Percentiles rank a stretch among this genome's conserved stretches.
Conservation (phyloP, 2,888 invertebrate genomes). For the Tinea pellionella region DNA sequence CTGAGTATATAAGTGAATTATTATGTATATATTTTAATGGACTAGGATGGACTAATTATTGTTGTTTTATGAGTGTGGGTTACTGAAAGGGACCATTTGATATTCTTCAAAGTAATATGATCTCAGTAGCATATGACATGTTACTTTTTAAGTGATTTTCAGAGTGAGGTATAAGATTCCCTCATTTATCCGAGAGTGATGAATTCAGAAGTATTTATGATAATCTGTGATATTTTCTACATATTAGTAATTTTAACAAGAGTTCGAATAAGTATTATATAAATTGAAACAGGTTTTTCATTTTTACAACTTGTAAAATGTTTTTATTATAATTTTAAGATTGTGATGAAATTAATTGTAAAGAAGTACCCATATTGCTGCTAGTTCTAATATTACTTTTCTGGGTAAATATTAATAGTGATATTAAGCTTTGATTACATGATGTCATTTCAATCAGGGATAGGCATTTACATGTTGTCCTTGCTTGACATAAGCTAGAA, state of each 20-base stretch:
- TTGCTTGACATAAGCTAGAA: no score
- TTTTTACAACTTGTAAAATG: neutral
- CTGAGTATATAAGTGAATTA: neutral
- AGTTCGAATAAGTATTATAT: neutral
- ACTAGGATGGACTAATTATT: conserved; percentile 18
- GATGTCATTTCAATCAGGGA: no score
- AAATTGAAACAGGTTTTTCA: neutral
- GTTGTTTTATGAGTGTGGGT: conserved; percentile 15
- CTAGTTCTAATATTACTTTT: no score
- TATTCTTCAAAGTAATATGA: neutral
- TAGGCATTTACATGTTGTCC: no score
- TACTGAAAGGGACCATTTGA: conserved; percentile 19
- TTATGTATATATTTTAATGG: conserved; percentile 16
- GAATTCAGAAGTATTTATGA: neutral
- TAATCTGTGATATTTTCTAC: neutral
- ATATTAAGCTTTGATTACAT: no score
- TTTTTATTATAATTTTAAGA: neutral
- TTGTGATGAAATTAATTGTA: neutral
- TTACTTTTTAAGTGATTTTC: neutral
- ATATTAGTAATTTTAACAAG: neutral
- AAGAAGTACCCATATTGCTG: no score
- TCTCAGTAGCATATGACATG: neutral
- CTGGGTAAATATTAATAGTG: no score
- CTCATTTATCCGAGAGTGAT: neutral
- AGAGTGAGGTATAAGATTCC: neutral